Conservation (phyloP, 2,113 vertebrate species). For the Garra rufa region DNA sequence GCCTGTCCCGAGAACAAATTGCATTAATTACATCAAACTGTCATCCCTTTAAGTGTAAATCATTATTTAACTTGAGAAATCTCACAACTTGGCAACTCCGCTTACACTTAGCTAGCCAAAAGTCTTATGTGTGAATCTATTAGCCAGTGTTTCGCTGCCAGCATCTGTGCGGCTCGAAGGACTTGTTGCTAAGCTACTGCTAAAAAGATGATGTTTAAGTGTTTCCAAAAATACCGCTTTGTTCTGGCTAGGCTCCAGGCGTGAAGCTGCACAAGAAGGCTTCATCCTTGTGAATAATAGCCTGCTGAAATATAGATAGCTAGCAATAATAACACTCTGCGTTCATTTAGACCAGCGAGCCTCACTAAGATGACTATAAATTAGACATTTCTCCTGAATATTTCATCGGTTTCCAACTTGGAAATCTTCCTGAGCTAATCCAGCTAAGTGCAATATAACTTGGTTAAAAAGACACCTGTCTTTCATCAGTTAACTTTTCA, state of each 20-base stretch:
- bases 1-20: not conserved
- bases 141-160: constrained; percentile 6
- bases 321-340: constrained; percentile 43
- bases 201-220: constrained; percentile 52
- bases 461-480: not conserved
- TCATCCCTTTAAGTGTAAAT: constrained; percentile 1
- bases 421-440: constrained; percentile 56
- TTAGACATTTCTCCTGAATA: constrained; percentile 36
- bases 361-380: constrained; percentile 25
- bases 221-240: constrained; percentile 59
- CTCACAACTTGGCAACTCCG: constrained; percentile 8
- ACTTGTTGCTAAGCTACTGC: constrained; percentile 66
- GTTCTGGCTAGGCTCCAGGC: constrained; percentile 31
- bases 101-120: not conserved
- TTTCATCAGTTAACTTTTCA: constrained; percentile 1
- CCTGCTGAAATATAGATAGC: constrained; percentile 56
- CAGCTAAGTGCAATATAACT: constrained; percentile 1
- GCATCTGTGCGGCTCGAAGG: constrained; percentile 21
- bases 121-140: constrained; percentile 8
- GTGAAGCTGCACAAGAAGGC: constrained; percentile 30
- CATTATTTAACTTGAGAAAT: constrained; percentile 1
- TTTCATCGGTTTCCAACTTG: constrained; percentile 4
- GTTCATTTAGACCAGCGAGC: constrained; percentile 28
- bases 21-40: constrained; percentile 11
- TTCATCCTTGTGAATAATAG: constrained; percentile 41